Conservation (phyloP, 1,140 invertebrate genomes). For the Drosophila sechellia region DNA sequence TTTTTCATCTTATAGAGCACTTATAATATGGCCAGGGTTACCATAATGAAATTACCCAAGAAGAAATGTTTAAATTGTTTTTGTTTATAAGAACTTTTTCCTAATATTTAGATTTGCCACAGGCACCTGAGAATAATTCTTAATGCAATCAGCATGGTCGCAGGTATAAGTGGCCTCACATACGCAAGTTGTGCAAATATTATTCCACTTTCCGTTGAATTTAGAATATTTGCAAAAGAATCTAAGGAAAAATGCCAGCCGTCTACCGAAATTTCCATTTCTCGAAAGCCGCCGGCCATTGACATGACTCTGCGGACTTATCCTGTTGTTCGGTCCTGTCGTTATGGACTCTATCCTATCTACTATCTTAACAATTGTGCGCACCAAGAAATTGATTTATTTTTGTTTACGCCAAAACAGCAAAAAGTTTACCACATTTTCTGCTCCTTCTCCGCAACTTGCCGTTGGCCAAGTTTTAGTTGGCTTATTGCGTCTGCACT, state of each 20-base stretch:
- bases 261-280: conserved; percentile 34
- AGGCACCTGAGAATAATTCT: not conserved
- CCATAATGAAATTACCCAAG: no score
- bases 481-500: conserved; percentile 25
- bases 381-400: conserved; percentile 81
- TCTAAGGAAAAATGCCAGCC: conserved; percentile 30
- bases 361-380: conserved; percentile 34
- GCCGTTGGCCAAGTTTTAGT: conserved; percentile 32
- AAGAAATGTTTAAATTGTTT: no score
- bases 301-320: conserved; percentile 45
- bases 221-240: conserved; percentile 33
- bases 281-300: conserved; percentile 49
- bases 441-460: not conserved
- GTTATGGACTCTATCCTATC: conserved; percentile 59
- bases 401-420: conserved; percentile 69
- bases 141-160: conserved; percentile 40
- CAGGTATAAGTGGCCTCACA: conserved; percentile 25
- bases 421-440: conserved; percentile 55
- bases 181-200: conserved; percentile 18
- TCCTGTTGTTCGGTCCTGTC: conserved; percentile 52
- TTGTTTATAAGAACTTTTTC: not conserved
- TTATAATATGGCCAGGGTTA: no score
- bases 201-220: conserved; percentile 15
- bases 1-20: no score
- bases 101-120: conserved; percentile 11